Conservation (phyloP, 2,113 vertebrate species). For the Actenoides lindsayi region DNA sequence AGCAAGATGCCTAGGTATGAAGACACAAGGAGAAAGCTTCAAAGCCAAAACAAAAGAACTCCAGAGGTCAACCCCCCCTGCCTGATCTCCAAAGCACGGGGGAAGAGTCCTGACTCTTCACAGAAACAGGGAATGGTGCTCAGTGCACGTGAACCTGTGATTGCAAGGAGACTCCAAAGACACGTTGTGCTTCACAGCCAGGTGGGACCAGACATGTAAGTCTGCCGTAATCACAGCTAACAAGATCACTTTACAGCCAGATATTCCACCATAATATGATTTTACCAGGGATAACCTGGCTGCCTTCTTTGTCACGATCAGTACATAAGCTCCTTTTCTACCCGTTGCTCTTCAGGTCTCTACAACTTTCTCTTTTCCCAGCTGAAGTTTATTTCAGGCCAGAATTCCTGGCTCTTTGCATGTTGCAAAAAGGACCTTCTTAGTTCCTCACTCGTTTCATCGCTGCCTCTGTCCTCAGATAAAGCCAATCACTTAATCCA, state of each 20-base stretch:
- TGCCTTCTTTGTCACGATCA: not conserved
- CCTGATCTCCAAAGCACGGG: not conserved
- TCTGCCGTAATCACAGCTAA: not conserved
- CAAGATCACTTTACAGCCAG: not conserved
- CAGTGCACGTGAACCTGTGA: not conserved
- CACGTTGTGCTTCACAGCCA: accelerated
- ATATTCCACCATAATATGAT: not conserved
- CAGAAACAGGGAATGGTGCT: not conserved
- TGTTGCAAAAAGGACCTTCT: not conserved
- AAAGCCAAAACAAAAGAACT: not conserved
- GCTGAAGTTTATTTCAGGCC: not conserved
- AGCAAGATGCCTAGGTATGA: not conserved
- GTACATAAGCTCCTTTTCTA: not conserved
- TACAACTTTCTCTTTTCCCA: not conserved
- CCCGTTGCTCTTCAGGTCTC: not conserved
- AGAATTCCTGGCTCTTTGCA: not conserved
- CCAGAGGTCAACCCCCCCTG: not conserved
- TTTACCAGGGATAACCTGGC: not conserved
- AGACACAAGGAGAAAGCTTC: not conserved
- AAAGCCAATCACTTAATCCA: not conserved
- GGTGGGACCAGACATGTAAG: accelerated
- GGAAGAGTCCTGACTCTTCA: not conserved
- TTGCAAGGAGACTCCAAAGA: not conserved
- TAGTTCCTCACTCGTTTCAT: not conserved
- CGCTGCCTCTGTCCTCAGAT: not conserved